A percentile compares a stretch with the other conserved stretches of the same genome.
Evolutionary conservation across 2,888 invertebrate species (phyloP).

Genomic region (Sinopyrophorus schimmeli): DNA sequence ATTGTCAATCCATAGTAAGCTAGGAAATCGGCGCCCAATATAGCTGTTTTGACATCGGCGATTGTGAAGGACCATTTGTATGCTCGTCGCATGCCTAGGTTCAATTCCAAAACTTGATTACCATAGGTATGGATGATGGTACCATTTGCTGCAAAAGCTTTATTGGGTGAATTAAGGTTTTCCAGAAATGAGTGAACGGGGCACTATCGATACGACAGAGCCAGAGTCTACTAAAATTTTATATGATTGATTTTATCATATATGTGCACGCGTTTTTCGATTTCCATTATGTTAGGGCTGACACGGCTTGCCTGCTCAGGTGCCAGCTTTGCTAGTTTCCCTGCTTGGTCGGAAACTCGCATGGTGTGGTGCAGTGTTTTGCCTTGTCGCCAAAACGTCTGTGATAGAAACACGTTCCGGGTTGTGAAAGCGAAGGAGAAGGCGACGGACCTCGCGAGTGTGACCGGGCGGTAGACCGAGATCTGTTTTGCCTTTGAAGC

Average conservation of each 20-base stretch:
- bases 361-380: not conserved
- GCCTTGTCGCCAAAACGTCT: not conserved
- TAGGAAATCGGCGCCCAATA: slow-evolving; percentile 35
- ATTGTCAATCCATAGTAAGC: slow-evolving; percentile 24
- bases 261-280: too few species aligned
- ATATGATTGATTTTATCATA: too few species aligned
- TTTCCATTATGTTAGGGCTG: slow-evolving; percentile 12
- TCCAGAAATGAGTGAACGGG: not conserved
- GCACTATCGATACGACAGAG: too few species aligned
- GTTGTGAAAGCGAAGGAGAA: too few species aligned
- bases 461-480: too few species aligned
- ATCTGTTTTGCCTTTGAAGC: too few species aligned
- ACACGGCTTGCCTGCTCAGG: not conserved
- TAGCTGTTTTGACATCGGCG: slow-evolving; percentile 29
- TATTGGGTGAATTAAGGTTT: not conserved
- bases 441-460: too few species aligned
- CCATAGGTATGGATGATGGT: slow-evolving; percentile 15
- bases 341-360: not conserved
- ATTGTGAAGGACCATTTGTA: slow-evolving; percentile 32
- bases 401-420: slow-evolving; percentile 6
- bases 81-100: slow-evolving; percentile 26
- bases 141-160: slow-evolving; percentile 14
- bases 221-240: too few species aligned
- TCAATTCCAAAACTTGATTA: slow-evolving; percentile 13
- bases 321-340: slow-evolving; percentile 7